Evolutionary conservation across 2,888 invertebrate species (phyloP).

Genomic region (Molorchus minor): DNA sequence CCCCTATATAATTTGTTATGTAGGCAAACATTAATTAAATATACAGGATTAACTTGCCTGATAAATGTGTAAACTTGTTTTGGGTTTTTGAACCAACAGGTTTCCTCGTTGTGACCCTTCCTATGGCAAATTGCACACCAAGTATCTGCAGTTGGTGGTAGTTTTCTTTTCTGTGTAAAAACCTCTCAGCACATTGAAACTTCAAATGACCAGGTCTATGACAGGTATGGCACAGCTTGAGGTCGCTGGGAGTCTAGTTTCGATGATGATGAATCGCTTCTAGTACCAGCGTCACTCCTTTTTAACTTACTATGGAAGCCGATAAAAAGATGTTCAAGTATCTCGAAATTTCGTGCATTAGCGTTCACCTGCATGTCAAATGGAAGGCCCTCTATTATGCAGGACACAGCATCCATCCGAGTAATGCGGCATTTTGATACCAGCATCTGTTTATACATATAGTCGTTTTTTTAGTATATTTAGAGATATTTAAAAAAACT

Average conservation of each 20-base stretch:
- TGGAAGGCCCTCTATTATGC: not conserved
- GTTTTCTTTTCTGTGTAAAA: not conserved
- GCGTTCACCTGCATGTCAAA: too few species aligned
- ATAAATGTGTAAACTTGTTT: not conserved
- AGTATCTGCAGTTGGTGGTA: not conserved
- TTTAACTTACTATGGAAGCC: not conserved
- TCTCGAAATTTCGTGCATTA: too few species aligned
- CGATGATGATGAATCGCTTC: too few species aligned
- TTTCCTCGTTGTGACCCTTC: not conserved
- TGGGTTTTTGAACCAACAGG: not conserved
- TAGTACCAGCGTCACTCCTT: not conserved
- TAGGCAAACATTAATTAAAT: not conserved
- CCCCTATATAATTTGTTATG: not conserved
- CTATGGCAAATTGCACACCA: not conserved
- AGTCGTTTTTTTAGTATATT: too few species aligned
- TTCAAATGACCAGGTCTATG: not conserved
- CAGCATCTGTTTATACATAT: conserved; percentile 1
- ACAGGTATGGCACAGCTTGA: too few species aligned
- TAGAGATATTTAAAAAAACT: too few species aligned
- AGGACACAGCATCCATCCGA: not conserved
- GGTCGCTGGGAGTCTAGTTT: too few species aligned
- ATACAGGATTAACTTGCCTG: not conserved
- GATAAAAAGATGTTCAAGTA: too few species aligned
- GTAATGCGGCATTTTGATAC: not conserved
- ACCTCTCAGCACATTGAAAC: not conserved